Evolutionary conservation across 1,140 invertebrate genomes (phyloP), one percentile per base, ranked within the genome.

Genomic region (Neodiprion lecontei): DNA sequence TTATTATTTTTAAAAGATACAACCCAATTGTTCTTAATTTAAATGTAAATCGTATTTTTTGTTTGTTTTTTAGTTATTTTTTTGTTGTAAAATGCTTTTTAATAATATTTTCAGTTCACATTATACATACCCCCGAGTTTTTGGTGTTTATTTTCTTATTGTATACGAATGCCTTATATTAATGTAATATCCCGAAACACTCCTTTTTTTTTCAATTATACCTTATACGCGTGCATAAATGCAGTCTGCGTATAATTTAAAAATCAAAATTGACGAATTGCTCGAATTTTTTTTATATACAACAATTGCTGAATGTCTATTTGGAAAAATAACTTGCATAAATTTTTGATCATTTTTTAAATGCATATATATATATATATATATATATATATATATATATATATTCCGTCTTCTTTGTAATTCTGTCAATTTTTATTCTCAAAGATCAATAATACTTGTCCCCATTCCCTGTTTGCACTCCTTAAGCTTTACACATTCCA

Each of bases 1-100:
- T 88, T 88, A 85, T 85, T 85, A 88, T 87, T 87, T 83, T 88
- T 86, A 85, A 81, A 85, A 82, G 79, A 88, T 86, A 86, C 80
- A 87, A 87, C 83, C 82, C 84, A 81, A 88, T 88, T 89, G 88
- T 89, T 89, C 88, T 88, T 89, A 88, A 88, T 89, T 88, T 88
- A 88, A 89, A 84, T 89, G 87, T 89, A 87, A 87, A 89, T 88
- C 86, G 84, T 87, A 89, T 87, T 88, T 89, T 89, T 88, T 85
- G 88, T 88, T 88, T 85, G 88, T 88, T 88, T 86, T 88, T 71
- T 50, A 88, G 86, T 85, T 85, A 87, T 86, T 87, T 89, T 86
- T 89, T 89, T 89, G 88, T 89, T 89, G 88, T 89, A 89, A 88
- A 88, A 88, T 88, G 88, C 88, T 89, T 89, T 89, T 89, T 87